Conservation (phyloP, 2,888 invertebrate species). For the Octodonta nipae region DNA sequence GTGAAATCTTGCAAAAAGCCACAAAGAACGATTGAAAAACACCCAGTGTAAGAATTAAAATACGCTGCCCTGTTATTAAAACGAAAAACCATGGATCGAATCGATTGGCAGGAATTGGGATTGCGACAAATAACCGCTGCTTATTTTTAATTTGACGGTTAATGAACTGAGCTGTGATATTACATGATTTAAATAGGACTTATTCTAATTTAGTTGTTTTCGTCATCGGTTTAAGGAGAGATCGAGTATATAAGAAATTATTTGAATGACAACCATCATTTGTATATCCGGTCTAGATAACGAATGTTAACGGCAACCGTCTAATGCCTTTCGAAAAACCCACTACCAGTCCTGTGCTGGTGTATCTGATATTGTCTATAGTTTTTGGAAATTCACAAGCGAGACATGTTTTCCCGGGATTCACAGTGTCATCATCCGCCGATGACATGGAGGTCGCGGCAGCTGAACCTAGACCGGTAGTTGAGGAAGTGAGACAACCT, state of each 20-base stretch:
- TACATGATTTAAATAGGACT: constrained; percentile 14
- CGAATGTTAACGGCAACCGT: background rate
- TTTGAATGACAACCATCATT: constrained; percentile 4
- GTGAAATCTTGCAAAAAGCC: too few species aligned
- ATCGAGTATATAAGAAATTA: constrained; percentile 11
- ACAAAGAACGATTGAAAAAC: too few species aligned
- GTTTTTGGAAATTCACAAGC: background rate
- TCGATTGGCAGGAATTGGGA: constrained; percentile 18
- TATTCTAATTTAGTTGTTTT: constrained; percentile 12
- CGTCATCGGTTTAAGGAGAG: constrained; percentile 8
- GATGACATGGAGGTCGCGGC: constrained; percentile 19
- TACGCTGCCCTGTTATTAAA: too few species aligned
- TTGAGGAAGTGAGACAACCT: constrained; percentile 13
- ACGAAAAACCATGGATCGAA: constrained; percentile 18
- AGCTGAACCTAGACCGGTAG: constrained; percentile 22
- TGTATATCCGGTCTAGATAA: constrained; percentile 2
- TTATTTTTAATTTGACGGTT: constrained; percentile 19
- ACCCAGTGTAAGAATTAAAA: too few species aligned
- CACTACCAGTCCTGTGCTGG: background rate
- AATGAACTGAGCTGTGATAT: constrained; percentile 14
- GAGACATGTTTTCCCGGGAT: background rate
- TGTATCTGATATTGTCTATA: background rate
- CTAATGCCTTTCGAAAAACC: background rate
- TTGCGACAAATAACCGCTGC: constrained; percentile 16
- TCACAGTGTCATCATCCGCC: too few species aligned